phyloP scores from a whole-genome alignment of 2,113 vertebrate species.

The Salvator merianae region DNA sequence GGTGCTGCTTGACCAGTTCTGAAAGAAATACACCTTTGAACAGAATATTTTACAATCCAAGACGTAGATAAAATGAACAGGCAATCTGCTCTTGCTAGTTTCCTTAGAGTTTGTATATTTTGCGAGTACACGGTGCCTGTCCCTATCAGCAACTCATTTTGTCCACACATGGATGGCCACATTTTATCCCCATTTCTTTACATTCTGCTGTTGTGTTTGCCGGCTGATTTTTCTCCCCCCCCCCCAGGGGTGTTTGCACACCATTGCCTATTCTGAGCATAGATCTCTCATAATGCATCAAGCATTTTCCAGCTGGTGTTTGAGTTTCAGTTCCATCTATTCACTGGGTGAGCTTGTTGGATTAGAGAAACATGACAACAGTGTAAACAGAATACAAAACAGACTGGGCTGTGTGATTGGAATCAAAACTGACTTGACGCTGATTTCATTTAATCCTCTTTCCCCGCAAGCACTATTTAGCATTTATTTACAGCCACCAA shows the following conservation, averaged over 20 bases:
- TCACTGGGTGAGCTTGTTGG: not conserved
- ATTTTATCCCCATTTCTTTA: not conserved
- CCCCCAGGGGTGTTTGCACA: not conserved
- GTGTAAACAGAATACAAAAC: constrained; percentile 33
- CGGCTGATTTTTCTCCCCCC: not conserved
- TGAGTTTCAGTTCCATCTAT: not conserved
- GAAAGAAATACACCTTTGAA: accelerated
- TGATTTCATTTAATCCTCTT: constrained; percentile 29
- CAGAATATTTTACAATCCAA: accelerated
- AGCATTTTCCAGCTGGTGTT: not conserved
- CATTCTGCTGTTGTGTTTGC: not conserved
- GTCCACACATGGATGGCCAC: not conserved
- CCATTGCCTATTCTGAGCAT: accelerated
- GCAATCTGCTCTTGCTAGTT: not conserved
- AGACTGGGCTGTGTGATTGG: constrained; percentile 1
- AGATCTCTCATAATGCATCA: not conserved
- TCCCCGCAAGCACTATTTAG: not conserved
- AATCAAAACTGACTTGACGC: constrained; percentile 9
- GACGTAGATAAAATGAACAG: not conserved
- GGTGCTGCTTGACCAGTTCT: constrained; percentile 49
- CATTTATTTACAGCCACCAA: not conserved
- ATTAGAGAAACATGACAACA: not conserved
- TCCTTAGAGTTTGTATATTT: not conserved
- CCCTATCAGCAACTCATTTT: not conserved
- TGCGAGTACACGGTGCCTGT: no score